These are phyloP conservation scores for Habropoda laboriosa DNA, from an alignment of 1,140 invertebrate genomes.

Conservation along the genomic window DNA sequence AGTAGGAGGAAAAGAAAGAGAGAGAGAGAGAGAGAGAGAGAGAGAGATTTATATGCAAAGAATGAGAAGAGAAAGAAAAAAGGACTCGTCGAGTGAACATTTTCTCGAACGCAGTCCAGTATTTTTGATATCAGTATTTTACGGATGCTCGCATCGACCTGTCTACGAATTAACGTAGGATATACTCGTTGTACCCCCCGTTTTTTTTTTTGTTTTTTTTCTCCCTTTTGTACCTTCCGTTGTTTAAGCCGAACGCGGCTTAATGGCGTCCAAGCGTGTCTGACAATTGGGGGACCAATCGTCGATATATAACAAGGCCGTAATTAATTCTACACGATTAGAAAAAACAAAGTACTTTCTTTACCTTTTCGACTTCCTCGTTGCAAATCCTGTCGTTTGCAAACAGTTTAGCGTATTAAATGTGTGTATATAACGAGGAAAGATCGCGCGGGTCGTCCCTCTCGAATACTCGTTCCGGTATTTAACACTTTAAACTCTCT, in stretches of 20 bases:
- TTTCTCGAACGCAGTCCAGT: constrained; percentile 72
- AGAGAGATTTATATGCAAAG: background rate
- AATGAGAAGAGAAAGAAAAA: constrained; percentile 53
- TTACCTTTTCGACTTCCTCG: constrained; percentile 28
- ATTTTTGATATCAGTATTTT: constrained; percentile 82
- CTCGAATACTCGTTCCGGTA: constrained; percentile 57
- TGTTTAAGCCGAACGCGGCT: background rate
- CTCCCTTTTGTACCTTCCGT: constrained; percentile 26
- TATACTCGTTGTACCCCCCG: constrained; percentile 57
- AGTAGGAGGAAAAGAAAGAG: background rate
- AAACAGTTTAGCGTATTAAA: background rate
- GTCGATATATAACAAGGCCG: background rate
- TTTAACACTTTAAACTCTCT: constrained; percentile 51
- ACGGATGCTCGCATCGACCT: constrained; percentile 64
- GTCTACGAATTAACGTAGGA: constrained; percentile 67
- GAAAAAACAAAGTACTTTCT: background rate
- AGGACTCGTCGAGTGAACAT: constrained; percentile 54
- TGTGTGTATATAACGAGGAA: constrained; percentile 28
- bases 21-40: background rate
- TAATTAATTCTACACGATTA: constrained; percentile 12
- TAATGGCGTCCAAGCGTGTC: background rate
- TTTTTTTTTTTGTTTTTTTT: no score
- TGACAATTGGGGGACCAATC: background rate
- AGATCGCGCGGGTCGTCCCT: constrained; percentile 1
- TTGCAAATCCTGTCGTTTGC: background rate